Base-by-base conservation (phyloP, 2,797 vertebrate genomes). In the Lepus townsendii region DNA sequence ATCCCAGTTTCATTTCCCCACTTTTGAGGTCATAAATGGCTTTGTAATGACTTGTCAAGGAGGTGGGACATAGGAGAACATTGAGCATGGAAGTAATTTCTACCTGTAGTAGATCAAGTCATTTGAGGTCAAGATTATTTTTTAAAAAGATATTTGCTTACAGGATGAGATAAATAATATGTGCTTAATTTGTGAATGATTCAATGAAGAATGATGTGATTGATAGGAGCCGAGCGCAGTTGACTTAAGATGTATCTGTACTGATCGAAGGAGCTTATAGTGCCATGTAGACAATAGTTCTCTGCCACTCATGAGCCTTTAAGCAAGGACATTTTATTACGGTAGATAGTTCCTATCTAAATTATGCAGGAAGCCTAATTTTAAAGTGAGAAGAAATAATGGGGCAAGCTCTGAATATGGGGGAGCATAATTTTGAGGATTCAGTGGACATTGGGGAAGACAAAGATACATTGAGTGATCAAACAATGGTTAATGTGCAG, bases 301-400 rank as follows among this genome's bases (percentile, higher is more conserved):
- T 86, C 30, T 90, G 87, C 30, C 20, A 78, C 20, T 82, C 17
- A 10, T 62, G 47, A 75, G 16, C 11, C 38, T 66, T n/a, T 72
- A 89, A 82, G 65, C 7, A 79, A 54, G 17, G 5, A 38, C 35
- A 78, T 75, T 88, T 95, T 85, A 60, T 89, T 75, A 30, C 26
- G 32, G 6, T 66, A 24, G 30, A 19, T 88, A 62, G 54, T 62
- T 79, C 54, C 26, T 71, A 86, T 30, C 35, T 54, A n/a, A 60
- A 94, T 91, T 9, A 35, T n/a, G 42, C 30, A 93, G 73, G 57
- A 62, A 93, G 30, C 57, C 14, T 93, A 69, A 79, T 11, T 32
- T 26, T 57, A 78, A 90, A 69, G 38, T 71, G 14, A 73, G 11
- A 73, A 63, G 60, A 71, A 69, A 66, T 52, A 69, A 14, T 35